These are phyloP conservation scores for Jaculus jaculus DNA, from an alignment of 2,113 vertebrate species.

Conservation along the genomic window DNA sequence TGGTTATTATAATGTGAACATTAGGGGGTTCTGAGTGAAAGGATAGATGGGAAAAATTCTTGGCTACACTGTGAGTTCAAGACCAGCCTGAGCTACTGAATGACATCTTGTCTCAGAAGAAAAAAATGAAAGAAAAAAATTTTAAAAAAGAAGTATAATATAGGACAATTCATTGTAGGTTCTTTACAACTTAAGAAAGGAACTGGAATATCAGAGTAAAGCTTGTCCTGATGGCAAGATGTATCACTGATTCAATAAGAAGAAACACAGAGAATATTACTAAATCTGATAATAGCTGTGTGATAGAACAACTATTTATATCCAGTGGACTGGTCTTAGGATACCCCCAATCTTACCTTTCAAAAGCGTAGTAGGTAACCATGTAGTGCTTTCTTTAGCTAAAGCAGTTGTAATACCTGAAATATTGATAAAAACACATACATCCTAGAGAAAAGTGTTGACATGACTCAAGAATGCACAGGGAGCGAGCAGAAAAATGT, in stretches of 20 bases:
- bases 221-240: background rate
- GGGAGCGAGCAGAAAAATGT: background rate
- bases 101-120: background rate
- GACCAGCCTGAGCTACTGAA: background rate
- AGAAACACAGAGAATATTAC: background rate
- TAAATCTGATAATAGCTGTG: background rate
- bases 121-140: too few species aligned
- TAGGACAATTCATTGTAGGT: background rate
- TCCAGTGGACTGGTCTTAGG: background rate
- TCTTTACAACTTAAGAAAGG: background rate
- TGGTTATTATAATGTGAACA: background rate
- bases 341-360: background rate
- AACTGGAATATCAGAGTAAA: conserved; percentile 5
- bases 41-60: background rate
- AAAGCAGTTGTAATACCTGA: background rate
- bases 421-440: background rate
- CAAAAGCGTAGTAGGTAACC: background rate
- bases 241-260: background rate
- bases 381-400: background rate
- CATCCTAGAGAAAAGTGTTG: background rate
- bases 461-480: too few species aligned
- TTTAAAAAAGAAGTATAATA: background rate
- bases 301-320: background rate
- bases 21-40: background rate
- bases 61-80: background rate